A percentile compares a stretch with the other conserved stretches of the same genome.
Evolutionary conservation across 64 coral and sea anemone species (phyloP).

Genomic region (Trachythela sp.): DNA sequence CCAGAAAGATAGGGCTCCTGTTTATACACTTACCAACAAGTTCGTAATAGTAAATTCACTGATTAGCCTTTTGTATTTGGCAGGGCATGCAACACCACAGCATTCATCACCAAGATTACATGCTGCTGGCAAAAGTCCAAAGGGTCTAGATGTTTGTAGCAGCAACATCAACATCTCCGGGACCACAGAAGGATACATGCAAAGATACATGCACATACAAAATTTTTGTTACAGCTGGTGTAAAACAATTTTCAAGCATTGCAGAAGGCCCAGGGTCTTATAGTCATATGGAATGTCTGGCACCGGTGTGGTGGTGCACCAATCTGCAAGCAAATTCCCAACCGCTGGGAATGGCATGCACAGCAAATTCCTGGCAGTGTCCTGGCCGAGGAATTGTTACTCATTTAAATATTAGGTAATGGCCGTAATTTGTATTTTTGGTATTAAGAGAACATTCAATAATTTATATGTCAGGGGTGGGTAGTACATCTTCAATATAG

Average conservation of each 20-base stretch:
- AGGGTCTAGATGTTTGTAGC: neutral
- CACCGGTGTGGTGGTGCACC: too few species aligned
- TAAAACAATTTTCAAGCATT: neutral
- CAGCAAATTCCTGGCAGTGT: too few species aligned
- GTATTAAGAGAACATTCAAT: too few species aligned
- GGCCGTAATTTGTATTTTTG: too few species aligned
- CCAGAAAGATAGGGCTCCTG: neutral
- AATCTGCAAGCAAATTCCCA: too few species aligned
- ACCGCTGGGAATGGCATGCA: too few species aligned
- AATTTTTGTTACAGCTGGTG: slow-evolving; percentile 18
- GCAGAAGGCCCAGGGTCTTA: slow-evolving; percentile 9
- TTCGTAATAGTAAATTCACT: neutral
- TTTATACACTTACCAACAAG: neutral
- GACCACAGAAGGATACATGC: neutral
- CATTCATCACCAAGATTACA: neutral
- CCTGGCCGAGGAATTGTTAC: too few species aligned
- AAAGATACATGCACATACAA: neutral
- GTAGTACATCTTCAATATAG: too few species aligned
- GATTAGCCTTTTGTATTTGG: neutral
- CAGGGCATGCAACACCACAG: slow-evolving; percentile 21
- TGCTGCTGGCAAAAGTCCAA: neutral
- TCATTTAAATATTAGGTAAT: too few species aligned
- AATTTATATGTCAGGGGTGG: too few species aligned
- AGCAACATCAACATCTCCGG: neutral
- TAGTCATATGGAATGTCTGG: too few species aligned